These are phyloP conservation scores for Xiphorhynchus elegans DNA, from an alignment of 2,113 vertebrate species.

Conservation along the genomic window DNA sequence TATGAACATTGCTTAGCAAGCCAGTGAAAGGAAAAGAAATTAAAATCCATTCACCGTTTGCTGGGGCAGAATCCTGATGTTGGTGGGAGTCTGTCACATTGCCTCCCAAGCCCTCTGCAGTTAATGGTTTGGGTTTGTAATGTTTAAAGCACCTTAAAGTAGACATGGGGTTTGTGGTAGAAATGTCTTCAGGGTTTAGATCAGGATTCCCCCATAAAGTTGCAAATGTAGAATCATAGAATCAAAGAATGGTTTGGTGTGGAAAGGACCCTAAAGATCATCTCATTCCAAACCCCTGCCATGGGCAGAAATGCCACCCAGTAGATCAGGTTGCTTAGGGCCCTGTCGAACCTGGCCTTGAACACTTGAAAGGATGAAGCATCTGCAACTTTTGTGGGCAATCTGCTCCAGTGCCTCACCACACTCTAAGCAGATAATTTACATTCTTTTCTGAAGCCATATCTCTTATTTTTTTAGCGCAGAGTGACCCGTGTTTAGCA, in stretches of 20 bases:
- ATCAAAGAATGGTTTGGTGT: neutral
- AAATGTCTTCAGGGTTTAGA: neutral
- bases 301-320: neutral
- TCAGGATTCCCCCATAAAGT: neutral
- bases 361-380: neutral
- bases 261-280: neutral
- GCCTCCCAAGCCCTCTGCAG: neutral
- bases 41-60: neutral
- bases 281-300: neutral
- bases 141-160: neutral
- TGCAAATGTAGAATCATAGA: neutral
- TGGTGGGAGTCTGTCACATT: neutral
- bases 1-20: neutral
- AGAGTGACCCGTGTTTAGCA: neutral
- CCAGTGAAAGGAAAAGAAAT: neutral
- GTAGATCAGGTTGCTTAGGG: neutral
- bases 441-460: neutral
- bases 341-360: neutral
- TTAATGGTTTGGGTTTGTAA: neutral
- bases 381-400: neutral
- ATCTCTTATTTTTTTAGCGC: neutral
- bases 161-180: neutral
- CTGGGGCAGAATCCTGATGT: neutral
- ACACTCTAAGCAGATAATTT: neutral
- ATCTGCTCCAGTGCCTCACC: neutral